Base-by-base conservation (phyloP, 1,140 invertebrate genomes). In the Aphelinus atriplicis region DNA sequence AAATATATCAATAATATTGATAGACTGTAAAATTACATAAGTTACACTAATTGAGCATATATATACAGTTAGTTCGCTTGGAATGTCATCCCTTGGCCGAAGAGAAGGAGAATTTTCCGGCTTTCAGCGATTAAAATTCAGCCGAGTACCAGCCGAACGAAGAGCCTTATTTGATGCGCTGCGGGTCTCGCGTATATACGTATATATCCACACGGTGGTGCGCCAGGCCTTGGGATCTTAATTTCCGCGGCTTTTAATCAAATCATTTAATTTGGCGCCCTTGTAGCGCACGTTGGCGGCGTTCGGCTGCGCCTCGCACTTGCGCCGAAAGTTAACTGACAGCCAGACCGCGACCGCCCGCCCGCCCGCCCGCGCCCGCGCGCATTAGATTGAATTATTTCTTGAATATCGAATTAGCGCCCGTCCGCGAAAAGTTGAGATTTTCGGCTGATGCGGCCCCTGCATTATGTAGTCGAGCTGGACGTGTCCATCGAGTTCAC, bases 231-330 rank as follows among this genome's bases (percentile, higher is more conserved):
- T 7, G 58, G n/a, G 53, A 84, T 85, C 84, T 84, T 85, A 82
- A 83, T 86, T 85, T 79, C 78, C 75, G 65, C 74, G 79, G 79
- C 71, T 83, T 79, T 73, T 86, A 85, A 86, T 86, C 80, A 78
- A 85, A 86, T 86, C 81, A 81, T 82, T 84, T 82, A 84, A 86
- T 86, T 85, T 84, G 26, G 78, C 81, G 75, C 81, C 81, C 82
- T 84, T 84, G 80, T 83, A 80, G 64, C 74, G 50, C 74, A 26
- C 26, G 26, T 26, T 26, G 26, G 26, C 26, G 26, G 26, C 66
- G 55, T 9, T 45, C 50, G 7, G 45, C 26, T 55, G 3, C 7
- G 2, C n/a, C 50, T 55, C 65, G 77, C 78, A 78, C 72, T 75
- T 78, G 81, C 80, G 80, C 70, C 77, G 70, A 81, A 82, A 85